Percentiles rank a stretch among this genome's conserved stretches.
Evolutionary conservation across 23 tunicate genomes (phyloP).

Genomic region (Trididemnum clinides): DNA sequence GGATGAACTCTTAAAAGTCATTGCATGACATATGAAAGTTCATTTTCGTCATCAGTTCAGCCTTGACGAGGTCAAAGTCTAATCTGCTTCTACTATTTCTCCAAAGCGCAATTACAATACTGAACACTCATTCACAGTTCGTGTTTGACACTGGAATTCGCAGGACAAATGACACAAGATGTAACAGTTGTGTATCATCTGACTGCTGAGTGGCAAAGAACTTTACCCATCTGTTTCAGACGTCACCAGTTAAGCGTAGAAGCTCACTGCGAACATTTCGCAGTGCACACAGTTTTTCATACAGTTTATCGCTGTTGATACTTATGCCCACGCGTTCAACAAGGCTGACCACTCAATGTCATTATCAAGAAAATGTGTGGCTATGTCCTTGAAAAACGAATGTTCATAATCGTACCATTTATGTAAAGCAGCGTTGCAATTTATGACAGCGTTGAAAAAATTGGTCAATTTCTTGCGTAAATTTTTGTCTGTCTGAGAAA

Average conservation of each 20-base stretch:
- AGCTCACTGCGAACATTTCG: constrained; percentile 1
- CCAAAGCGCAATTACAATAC: too few relatives aligned
- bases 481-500: neutral
- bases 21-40: too few relatives aligned
- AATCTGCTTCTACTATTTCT: too few relatives aligned
- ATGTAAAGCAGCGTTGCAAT: neutral
- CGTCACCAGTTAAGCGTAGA: neutral
- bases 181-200: constrained; percentile 15
- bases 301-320: constrained; percentile 11
- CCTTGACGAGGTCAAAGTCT: too few relatives aligned
- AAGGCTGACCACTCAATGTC: constrained; percentile 10
- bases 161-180: constrained; percentile 9
- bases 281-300: constrained; percentile 14
- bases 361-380: constrained; percentile 2
- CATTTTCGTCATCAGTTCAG: too few relatives aligned
- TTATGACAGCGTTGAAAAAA: neutral
- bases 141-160: constrained; percentile 10
- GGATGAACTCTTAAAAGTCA: too few relatives aligned
- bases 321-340: constrained; percentile 11
- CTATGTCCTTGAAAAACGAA: constrained; percentile 16
- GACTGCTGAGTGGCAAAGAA: constrained; percentile 19
- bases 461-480: neutral
- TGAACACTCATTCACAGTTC: too few relatives aligned
- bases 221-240: constrained; percentile 3
- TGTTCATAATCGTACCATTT: constrained; percentile 15